A percentile compares a stretch with the other conserved stretches of the same genome.
phyloP scores from a whole-genome alignment of 2,888 invertebrate genomes.

The Eilema griseolum region DNA sequence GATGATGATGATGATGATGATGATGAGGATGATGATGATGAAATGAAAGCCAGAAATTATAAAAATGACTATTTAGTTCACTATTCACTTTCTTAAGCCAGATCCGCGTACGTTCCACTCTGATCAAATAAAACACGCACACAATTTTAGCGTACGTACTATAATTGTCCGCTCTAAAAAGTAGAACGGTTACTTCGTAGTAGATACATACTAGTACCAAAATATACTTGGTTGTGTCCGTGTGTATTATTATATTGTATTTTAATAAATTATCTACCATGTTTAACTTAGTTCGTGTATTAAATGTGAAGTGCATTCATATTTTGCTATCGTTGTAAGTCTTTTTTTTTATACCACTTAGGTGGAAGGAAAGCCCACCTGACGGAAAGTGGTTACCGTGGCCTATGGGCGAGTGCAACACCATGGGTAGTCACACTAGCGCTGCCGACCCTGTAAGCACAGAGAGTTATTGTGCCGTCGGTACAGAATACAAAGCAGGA shows the following conservation, averaged over 20 bases:
- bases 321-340: conserved; percentile 62
- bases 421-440: too few species aligned
- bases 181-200: conserved; percentile 45
- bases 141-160: conserved; percentile 57
- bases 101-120: background rate
- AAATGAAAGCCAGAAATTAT: too few species aligned
- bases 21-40: too few species aligned
- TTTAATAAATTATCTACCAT: conserved; percentile 11
- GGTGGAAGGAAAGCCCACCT: too few species aligned
- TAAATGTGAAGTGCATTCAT: conserved; percentile 57
- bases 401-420: too few species aligned
- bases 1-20: too few species aligned
- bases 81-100: background rate
- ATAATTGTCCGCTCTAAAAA: conserved; percentile 60
- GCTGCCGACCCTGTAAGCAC: too few species aligned
- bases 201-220: conserved; percentile 48
- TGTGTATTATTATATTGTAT: conserved; percentile 41
- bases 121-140: conserved; percentile 34
- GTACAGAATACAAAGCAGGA: too few species aligned
- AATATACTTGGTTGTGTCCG: conserved; percentile 48
- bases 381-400: too few species aligned
- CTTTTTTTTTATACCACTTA: conserved; percentile 20
- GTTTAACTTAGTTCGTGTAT: background rate
- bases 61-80: background rate
- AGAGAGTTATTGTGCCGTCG: too few species aligned